phyloP scores from a whole-genome alignment of 2,113 vertebrate genomes.

The Leucoraja erinaceus region DNA sequence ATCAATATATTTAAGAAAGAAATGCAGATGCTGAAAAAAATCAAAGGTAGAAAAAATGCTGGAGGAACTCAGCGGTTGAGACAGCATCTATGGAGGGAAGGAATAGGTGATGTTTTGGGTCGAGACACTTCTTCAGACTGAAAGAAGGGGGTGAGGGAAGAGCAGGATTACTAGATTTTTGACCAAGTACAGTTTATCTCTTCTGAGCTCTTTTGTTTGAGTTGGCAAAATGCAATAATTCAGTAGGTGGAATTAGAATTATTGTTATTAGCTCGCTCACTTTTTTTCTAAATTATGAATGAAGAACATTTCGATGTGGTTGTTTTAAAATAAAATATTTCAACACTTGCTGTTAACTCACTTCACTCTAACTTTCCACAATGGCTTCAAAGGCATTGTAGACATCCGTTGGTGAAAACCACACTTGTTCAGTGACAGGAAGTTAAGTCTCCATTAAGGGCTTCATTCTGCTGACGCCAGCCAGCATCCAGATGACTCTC shows the following conservation, averaged over 20 bases:
- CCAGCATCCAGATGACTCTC: not conserved
- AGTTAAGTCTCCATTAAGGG: not conserved
- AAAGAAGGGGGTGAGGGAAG: too few species aligned
- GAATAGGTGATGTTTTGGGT: too few species aligned
- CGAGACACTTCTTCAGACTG: too few species aligned
- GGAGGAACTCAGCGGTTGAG: too few species aligned
- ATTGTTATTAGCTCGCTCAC: not conserved
- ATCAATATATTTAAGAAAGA: not conserved
- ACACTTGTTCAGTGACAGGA: constrained; percentile 32
- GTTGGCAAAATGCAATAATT: not conserved
- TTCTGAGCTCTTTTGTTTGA: too few species aligned
- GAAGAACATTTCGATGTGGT: too few species aligned
- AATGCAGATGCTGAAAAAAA: too few species aligned
- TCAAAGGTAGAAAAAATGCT: too few species aligned
- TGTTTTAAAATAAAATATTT: not conserved
- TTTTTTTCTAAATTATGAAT: not conserved
- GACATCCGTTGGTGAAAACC: constrained; percentile 37
- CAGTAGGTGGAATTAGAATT: not conserved
- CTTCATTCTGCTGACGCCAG: constrained; percentile 13
- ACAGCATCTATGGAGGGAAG: too few species aligned
- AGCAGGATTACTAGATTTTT: not conserved
- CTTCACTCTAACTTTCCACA: constrained; percentile 19
- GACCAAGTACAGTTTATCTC: not conserved
- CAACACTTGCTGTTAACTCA: constrained; percentile 19
- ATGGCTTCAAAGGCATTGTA: constrained; percentile 11